Evolutionary conservation across 2,113 vertebrate species (phyloP), one percentile per base, ranked within the genome.

Genomic region (Plotosus lineatus): DNA sequence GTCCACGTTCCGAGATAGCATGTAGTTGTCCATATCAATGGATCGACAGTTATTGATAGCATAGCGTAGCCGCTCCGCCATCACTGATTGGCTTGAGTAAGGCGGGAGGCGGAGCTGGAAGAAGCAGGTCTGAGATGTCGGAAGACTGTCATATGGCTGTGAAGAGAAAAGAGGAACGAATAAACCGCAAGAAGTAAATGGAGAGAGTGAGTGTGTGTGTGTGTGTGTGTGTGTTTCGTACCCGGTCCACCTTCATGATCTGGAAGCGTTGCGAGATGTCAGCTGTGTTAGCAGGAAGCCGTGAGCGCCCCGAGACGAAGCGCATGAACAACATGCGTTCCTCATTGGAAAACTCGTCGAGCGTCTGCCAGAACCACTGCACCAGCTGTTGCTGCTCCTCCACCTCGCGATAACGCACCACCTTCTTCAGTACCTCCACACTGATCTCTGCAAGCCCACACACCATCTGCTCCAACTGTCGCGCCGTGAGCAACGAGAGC

Each of bases 11-110:
- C 94, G 92, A 26, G 93, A 93, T 82, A 95, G 88, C 94, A 95
- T 95, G 89, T 95, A 94, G 89, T 94, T 94, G 90, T 95, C 94
- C 94, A 94, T 95, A 88, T 95, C 94, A 58, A 95, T 95, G 46
- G 93, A 94, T 77, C 92, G 91, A 79, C 94, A 94, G 89, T 95
- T 95, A 87, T 94, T 93, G 85, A 95, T 94, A 82, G 94, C 94
- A 68, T 95, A 95, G n/a, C 93, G 92, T 78, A 94, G 90, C 58
- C 93, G 91, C 88, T 95, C 93, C 0, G 92, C 89, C 40, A 95
- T 91, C 83, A 93, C 78, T 31, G 90, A 86, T 79, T 95, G 94
- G 84, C 93, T 94, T 0, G 92, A 91, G 88, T 94, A 95, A 0
- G 94, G 94, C 0, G 94, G 94, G 33, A 95, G 89, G 51, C 93